Conservation (phyloP, 2,888 invertebrate species). For the Sympetrum striolatum region DNA sequence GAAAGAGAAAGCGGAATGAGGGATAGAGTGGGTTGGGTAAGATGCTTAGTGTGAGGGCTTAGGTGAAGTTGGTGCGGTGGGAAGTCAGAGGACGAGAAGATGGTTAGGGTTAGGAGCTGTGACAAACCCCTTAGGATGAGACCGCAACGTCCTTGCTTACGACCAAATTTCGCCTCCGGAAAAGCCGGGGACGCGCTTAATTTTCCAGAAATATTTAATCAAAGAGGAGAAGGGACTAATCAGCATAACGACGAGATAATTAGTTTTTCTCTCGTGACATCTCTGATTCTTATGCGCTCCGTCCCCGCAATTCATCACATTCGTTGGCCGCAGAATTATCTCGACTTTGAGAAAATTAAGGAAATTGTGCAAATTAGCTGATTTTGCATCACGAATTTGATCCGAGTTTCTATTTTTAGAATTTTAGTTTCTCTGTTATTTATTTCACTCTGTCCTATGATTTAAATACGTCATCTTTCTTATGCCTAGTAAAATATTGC, state of each 20-base stretch:
- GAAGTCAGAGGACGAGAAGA: background rate
- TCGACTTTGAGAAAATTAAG: too few species aligned
- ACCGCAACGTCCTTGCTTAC: background rate
- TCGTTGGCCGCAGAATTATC: too few species aligned
- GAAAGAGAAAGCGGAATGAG: background rate
- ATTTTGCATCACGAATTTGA: too few species aligned
- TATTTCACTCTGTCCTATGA: too few species aligned
- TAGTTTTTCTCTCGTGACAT: background rate
- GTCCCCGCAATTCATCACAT: background rate
- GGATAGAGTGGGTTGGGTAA: background rate
- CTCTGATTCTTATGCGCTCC: background rate
- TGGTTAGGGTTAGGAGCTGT: background rate
- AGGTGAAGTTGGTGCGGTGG: background rate
- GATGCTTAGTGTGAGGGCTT: background rate
- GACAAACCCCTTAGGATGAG: background rate
- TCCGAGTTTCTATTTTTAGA: too few species aligned
- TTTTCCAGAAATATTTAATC: background rate
- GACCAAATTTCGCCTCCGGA: background rate
- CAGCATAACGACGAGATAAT: background rate
- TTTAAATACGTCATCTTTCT: too few species aligned
- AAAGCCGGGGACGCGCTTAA: background rate
- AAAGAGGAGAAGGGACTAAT: background rate
- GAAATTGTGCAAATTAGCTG: too few species aligned
- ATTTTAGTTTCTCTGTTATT: too few species aligned
- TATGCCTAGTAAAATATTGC: too few species aligned